These are phyloP conservation scores for Leucoraja ocellata DNA, from an alignment of 2,797 vertebrate genomes.

Conservation along the genomic window DNA sequence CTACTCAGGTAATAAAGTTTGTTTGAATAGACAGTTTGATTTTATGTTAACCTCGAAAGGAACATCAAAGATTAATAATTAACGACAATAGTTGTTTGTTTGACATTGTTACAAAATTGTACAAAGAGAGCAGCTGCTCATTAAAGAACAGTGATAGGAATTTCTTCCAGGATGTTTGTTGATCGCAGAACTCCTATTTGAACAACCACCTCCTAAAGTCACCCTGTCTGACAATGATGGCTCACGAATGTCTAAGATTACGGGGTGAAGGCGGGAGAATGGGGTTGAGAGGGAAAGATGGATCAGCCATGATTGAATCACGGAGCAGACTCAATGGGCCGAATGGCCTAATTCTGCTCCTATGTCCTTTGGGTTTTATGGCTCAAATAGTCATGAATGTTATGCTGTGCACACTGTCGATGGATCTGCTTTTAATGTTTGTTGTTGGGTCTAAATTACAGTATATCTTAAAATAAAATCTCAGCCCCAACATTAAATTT, in stretches of 20 bases:
- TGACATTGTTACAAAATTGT: background rate
- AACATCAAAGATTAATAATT: conserved; percentile 9
- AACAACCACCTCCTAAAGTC: background rate
- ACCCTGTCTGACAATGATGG: background rate
- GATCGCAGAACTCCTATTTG: background rate
- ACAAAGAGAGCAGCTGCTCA: background rate
- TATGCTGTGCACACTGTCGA: background rate
- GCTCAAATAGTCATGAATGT: too few relatives aligned
- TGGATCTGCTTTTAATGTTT: background rate
- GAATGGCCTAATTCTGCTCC: too few relatives aligned
- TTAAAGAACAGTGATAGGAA: background rate
- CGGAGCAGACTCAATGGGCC: too few relatives aligned
- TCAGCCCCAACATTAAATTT: background rate
- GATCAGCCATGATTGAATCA: too few relatives aligned
- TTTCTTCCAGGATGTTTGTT: background rate
- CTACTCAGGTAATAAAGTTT: conserved; percentile 17
- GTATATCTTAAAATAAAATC: background rate
- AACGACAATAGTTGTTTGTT: background rate
- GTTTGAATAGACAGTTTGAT: background rate
- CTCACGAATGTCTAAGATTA: background rate
- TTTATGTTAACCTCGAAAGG: background rate
- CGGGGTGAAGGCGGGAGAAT: too few relatives aligned
- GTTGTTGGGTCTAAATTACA: background rate
- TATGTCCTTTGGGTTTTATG: too few relatives aligned
- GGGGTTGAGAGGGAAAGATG: too few relatives aligned